Evolutionary conservation across 1,140 invertebrate genomes (phyloP).

Genomic region (Caenorhabditis tropicalis): DNA sequence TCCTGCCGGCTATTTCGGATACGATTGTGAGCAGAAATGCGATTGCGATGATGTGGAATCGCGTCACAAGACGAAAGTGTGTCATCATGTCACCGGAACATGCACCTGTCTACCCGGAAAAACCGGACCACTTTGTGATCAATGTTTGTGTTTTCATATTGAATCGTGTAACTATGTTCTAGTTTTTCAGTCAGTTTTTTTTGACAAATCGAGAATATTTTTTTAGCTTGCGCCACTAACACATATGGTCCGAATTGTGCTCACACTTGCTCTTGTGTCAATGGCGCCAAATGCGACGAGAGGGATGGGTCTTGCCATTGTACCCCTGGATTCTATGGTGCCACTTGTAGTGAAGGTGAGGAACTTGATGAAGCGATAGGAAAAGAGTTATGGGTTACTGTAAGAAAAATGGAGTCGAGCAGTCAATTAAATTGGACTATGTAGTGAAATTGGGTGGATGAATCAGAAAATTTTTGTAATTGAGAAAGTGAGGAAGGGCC

Average conservation of each 20-base stretch:
- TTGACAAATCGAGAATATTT: background rate
- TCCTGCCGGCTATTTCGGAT: conserved; percentile 61
- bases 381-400: too few species aligned
- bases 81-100: conserved; percentile 68
- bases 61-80: conserved; percentile 65
- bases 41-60: conserved; percentile 48
- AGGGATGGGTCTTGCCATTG: conserved; percentile 74
- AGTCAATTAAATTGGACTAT: too few species aligned
- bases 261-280: conserved; percentile 73
- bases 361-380: too few species aligned
- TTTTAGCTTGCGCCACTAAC: conserved; percentile 73
- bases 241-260: conserved; percentile 74
- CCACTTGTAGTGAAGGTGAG: conserved; percentile 72
- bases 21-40: conserved; percentile 66
- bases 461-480: background rate
- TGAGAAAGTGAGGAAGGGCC: too few species aligned
- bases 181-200: background rate
- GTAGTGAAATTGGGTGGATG: too few species aligned
- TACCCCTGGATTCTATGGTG: conserved; percentile 74
- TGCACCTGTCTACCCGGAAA: conserved; percentile 65
- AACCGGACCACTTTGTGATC: conserved; percentile 64
- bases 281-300: conserved; percentile 74
- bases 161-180: conserved; percentile 4
- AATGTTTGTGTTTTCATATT: conserved; percentile 59
- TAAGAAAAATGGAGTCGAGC: too few species aligned